A percentile compares a stretch with the other conserved stretches of the same genome.
Conservation (phyloP, 2,888 invertebrate genomes). For the Agriopis marginaria region DNA sequence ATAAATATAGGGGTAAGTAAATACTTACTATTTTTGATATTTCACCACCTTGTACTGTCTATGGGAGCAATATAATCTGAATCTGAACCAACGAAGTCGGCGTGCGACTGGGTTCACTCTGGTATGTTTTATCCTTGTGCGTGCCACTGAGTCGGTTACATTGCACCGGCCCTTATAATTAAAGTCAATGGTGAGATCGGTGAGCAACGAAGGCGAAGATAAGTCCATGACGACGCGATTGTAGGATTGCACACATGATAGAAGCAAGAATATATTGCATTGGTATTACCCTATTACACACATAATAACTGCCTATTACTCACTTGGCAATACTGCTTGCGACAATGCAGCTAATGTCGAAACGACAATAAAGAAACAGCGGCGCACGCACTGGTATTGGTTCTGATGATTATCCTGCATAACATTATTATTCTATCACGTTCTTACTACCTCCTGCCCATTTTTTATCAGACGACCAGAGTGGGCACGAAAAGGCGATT, state of each 20-base stretch:
- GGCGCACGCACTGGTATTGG: constrained; percentile 2
- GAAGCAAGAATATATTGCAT: constrained; percentile 11
- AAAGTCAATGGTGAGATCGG: too few species aligned
- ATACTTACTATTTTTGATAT: too few species aligned
- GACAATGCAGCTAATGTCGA: constrained; percentile 37
- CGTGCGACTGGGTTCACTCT: not conserved
- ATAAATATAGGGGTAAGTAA: too few species aligned
- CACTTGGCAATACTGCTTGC: constrained; percentile 37
- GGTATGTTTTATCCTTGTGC: not conserved
- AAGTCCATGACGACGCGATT: constrained; percentile 6
- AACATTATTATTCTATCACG: not conserved
- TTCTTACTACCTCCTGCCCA: too few species aligned
- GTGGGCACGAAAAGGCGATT: too few species aligned
- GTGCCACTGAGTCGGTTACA: too few species aligned
- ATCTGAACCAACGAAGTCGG: not conserved
- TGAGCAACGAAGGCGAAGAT: not conserved
- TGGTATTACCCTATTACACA: constrained; percentile 27
- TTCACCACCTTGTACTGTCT: too few species aligned
- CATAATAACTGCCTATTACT: constrained; percentile 38
- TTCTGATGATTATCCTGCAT: constrained; percentile 25
- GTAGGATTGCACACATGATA: constrained; percentile 24
- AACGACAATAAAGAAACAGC: constrained; percentile 13
- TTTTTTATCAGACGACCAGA: too few species aligned
- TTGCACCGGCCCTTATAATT: too few species aligned
- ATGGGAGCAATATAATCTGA: too few species aligned